Base-by-base conservation (phyloP, 2,888 invertebrate species). In the Boloria euphrosyne region DNA sequence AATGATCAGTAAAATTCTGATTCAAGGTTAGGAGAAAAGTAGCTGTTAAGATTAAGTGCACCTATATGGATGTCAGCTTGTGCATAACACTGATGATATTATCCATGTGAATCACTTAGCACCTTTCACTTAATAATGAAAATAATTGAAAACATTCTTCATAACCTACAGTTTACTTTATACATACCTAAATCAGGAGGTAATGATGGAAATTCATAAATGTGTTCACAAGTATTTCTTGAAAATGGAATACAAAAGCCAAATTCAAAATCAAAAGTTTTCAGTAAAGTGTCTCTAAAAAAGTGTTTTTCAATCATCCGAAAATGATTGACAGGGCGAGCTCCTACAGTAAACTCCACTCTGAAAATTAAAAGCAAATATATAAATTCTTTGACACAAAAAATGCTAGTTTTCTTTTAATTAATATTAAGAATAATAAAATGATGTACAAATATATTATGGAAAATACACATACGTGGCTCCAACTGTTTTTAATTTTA, bases 251-350 rank as follows among this genome's bases (percentile, higher is more conserved):
- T 99, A 87, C 99, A 99, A 88, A 98, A 99, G 55, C 99, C 99
- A 93, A 99, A 99, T 87, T 99, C 98, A 93, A 99, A 99, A 86
- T 99, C 99, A 92, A 99, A 99, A 13, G 98, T 98, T 91, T 99
- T 99, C 64, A 99, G 93, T 71, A 98, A 91, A 67, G 95, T 96
- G 78, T 99, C 98, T 67, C 97, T 82, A 90, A 98, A 99, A 93
- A 97, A 99, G 87, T 99, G 99, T 55, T 98, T 95, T 86, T 99
- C 99, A 77, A 99, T 98, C 99, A 99, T 99, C 64, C 99, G 94
- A 89, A 99, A 99, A 84, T 98, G 97, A 82, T 96, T 97, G 1
- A 99, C 97, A 38, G 98, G 96, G 76, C 96, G 95, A 71, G 95
- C 94, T 22, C 99, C 99, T 27, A 99, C 98, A 13, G 98, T 97